Conservation (phyloP, 2,797 vertebrate species). For the Sebastes steindachneri region DNA sequence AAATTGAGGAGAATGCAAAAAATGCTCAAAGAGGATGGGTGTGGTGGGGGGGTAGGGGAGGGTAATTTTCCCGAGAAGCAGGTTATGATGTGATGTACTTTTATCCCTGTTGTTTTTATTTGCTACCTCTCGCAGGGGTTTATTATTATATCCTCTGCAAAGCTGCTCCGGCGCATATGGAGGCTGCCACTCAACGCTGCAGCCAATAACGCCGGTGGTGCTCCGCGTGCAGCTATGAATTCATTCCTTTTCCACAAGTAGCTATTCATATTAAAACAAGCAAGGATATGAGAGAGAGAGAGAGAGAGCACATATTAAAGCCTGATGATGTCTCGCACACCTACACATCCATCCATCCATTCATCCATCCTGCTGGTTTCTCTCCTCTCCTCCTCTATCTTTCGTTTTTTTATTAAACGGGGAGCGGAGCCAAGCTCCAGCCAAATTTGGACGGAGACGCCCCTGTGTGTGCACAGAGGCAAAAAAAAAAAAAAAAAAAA, state of each 20-base stretch:
- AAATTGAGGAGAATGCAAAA: constrained; percentile 31
- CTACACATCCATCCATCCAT: not conserved
- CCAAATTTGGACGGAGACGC: constrained; percentile 54
- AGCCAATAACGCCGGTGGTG: constrained; percentile 70
- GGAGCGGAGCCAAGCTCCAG: constrained; percentile 48
- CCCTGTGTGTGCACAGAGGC: constrained; percentile 22
- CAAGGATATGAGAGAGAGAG: constrained; percentile 68
- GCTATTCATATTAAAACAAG: constrained; percentile 83
- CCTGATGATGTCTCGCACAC: constrained; percentile 46
- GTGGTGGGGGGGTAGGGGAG: constrained; percentile 36
- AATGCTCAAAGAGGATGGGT: constrained; percentile 14
- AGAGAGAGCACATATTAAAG: constrained; percentile 74
- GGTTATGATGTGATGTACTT: constrained; percentile 68
- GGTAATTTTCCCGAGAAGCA: constrained; percentile 56
- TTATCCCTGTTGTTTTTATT: constrained; percentile 76
- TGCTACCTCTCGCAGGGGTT: constrained; percentile 67
- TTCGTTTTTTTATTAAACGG: constrained; percentile 68
- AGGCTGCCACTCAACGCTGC: constrained; percentile 75
- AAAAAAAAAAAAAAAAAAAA: not conserved
- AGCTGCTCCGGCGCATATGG: constrained; percentile 66
- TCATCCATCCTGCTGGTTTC: constrained; percentile 10
- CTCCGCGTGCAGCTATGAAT: constrained; percentile 53
- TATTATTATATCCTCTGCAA: constrained; percentile 75
- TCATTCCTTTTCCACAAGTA: constrained; percentile 69
- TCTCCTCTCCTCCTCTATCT: constrained; percentile 16